Conservation (phyloP, 2,797 vertebrate species). For the Ibycter americanus region DNA sequence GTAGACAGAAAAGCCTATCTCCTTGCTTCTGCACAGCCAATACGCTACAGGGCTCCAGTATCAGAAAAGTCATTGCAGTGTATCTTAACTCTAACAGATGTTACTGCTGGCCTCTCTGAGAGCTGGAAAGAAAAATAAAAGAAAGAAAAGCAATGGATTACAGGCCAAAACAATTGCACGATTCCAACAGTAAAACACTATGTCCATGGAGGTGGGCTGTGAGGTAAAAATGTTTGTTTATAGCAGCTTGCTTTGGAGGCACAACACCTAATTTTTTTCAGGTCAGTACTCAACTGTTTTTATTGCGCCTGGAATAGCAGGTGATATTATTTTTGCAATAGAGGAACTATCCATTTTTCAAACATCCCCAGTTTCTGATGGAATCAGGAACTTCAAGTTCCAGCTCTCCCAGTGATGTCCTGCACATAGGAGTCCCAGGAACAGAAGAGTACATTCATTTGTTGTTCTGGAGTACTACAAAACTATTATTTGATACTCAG, state of each 20-base stretch:
- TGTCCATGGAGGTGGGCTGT: background rate
- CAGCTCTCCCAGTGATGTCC: background rate
- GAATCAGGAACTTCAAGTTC: background rate
- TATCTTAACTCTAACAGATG: conserved; percentile 36
- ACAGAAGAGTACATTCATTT: background rate
- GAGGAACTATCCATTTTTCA: background rate
- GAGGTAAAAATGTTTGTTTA: background rate
- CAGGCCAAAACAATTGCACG: background rate
- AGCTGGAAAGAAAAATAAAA: background rate
- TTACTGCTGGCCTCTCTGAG: background rate
- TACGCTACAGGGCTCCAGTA: background rate
- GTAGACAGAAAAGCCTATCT: conserved; percentile 43
- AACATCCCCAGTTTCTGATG: background rate
- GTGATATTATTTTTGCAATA: background rate
- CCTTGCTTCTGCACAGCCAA: background rate
- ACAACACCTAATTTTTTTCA: background rate
- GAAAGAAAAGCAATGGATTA: background rate
- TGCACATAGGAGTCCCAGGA: background rate
- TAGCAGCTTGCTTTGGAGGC: background rate
- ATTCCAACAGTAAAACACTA: background rate
- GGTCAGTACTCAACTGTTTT: background rate
- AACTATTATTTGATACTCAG: background rate
- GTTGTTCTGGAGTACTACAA: background rate
- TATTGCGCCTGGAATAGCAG: background rate
- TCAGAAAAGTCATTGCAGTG: background rate